phyloP scores from a whole-genome alignment of 2,888 invertebrate species.

The Phalangium opilio region DNA sequence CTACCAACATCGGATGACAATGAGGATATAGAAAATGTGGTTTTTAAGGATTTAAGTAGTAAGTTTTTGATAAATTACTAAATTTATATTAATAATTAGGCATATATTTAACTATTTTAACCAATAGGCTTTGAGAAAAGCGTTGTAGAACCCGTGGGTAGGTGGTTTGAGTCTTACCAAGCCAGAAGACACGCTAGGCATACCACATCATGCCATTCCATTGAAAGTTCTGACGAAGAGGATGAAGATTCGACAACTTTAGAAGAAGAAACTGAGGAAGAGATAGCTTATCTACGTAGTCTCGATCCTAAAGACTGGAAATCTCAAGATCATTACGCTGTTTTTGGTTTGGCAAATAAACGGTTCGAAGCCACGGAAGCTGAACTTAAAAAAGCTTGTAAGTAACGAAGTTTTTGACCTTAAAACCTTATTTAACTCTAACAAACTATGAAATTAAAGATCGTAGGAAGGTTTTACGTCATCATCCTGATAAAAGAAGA shows the following conservation, averaged over 20 bases:
- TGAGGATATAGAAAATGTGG: too few relatives aligned
- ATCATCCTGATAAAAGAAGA: conserved; percentile 97
- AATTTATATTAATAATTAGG: too few relatives aligned
- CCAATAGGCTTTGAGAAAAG: conserved; percentile 10
- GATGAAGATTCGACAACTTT: conserved; percentile 3
- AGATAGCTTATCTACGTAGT: conserved; percentile 65
- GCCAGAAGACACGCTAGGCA: neutral
- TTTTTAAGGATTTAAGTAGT: too few relatives aligned
- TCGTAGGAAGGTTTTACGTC: conserved; percentile 68
- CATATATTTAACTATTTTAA: too few relatives aligned
- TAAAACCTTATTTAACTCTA: conserved; percentile 5
- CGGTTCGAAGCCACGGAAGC: conserved; percentile 77
- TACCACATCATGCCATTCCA: neutral
- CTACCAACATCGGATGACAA: too few relatives aligned
- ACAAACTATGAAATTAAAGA: conserved; percentile 34
- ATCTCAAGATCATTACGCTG: conserved; percentile 90
- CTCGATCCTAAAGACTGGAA: conserved; percentile 95
- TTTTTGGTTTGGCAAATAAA: conserved; percentile 69
- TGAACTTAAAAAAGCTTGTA: conserved; percentile 84
- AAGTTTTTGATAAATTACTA: too few relatives aligned
- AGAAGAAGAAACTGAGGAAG: conserved; percentile 40
- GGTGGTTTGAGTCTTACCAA: conserved; percentile 13
- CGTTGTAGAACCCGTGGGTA: conserved; percentile 17
- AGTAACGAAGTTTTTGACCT: conserved; percentile 35
- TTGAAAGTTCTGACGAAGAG: conserved; percentile 9